Conservation (phyloP, 92 coral and sea anemone genomes). For the Siderastrea radians region DNA sequence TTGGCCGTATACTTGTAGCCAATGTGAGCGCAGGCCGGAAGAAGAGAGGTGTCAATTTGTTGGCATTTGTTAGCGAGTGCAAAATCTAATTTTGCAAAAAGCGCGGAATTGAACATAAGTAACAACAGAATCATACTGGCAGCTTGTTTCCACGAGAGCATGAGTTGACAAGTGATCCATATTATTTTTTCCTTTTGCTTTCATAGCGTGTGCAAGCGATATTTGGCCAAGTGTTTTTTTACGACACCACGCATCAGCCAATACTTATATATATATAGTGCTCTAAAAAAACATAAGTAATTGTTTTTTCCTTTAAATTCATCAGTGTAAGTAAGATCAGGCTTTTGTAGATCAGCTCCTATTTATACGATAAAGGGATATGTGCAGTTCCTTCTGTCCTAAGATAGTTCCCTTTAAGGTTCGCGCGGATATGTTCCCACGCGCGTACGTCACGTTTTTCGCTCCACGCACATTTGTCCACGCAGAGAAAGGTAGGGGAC, state of each 20-base stretch:
- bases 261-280: not conserved
- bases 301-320: not conserved
- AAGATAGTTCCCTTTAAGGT: too few species aligned
- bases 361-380: too few species aligned
- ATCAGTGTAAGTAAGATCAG: not conserved
- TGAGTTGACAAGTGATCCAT: slow-evolving; percentile 7
- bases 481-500: not conserved
- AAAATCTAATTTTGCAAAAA: not conserved
- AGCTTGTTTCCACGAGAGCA: not conserved
- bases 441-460: not conserved
- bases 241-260: not conserved
- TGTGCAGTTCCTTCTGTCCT: too few species aligned
- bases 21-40: slow-evolving; percentile 37
- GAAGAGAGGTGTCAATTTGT: slow-evolving; percentile 33
- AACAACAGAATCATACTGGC: slow-evolving; percentile 11
- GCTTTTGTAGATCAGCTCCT: too few species aligned
- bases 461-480: not conserved
- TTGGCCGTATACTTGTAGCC: slow-evolving; percentile 68
- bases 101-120: not conserved
- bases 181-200: not conserved
- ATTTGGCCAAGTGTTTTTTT: slow-evolving; percentile 32
- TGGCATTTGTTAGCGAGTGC: slow-evolving; percentile 40
- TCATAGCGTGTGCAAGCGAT: not conserved
- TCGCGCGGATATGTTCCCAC: not conserved
- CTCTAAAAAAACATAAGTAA: not conserved